Evolutionary conservation across 2,888 invertebrate species (phyloP), one percentile per base, ranked within the genome.

Genomic region (Danaus chrysippus): DNA sequence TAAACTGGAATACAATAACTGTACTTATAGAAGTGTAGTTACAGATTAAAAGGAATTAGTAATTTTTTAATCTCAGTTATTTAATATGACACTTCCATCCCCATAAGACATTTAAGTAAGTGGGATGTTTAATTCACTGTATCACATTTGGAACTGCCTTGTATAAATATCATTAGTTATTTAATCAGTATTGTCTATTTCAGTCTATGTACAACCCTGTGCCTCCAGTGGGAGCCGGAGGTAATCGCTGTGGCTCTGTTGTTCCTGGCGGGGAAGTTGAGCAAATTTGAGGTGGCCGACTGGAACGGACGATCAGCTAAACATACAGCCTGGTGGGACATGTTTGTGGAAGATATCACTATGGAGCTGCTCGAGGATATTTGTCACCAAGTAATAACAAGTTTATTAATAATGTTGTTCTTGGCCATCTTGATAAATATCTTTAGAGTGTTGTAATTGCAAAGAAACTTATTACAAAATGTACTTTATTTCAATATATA

Each of bases 151-250:
- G 23, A 34, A 6, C 23, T 34, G 11, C 15, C 10, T 53, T 44
- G 63, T 65, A 19, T 43, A 10, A 61, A 44, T 15, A 41, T 17
- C 19, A 61, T 41, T 60, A 42, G 15, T 46, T 42, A 46, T 42
- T 13, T 43, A 1, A 42, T 13, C 3, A 54, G 54, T 9, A 15
- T 10, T 42, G 10, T 54, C 13, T 41, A 62, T 74, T 70, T 2
- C 78, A 88, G 98, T 88, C 92, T 99, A 69, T 98, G 98, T 81
- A 99, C 99, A 3, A 99, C 98, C 0, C 92, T 99, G 55, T 97
- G 97, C 70, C 92, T 99, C 56, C 98, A 99, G 87, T 99, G 99
- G 98, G 99, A 99, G 83, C 99, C 99, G 0, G 99, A 99, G 88
- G 97, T 99, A 53, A 96, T 97, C 70, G 99, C 99, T 0, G 98